Base-by-base conservation (phyloP, 37 sponge, comb jelly and placozoan species). In the Eunapius fragilis region DNA sequence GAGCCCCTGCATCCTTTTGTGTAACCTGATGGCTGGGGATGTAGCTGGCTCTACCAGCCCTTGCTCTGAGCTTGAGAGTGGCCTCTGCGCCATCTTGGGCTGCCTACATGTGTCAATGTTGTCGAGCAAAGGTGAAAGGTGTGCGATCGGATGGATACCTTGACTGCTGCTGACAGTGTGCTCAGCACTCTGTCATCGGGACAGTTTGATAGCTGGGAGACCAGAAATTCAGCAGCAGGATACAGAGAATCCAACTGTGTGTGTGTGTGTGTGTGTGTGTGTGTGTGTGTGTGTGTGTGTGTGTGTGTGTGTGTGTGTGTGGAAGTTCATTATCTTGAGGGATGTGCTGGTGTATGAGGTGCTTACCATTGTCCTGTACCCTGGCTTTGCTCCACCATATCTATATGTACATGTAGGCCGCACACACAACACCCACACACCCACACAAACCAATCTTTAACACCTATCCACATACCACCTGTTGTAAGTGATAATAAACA, bases 41-140 rank as follows among this genome's bases (percentile, higher is more conserved):
- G 49, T 96, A 89, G 82, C 94, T 93, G 28, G 97, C 94, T 50
- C 97, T 35, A 25, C 97, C 97, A 22, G 97, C 92, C 48, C 70
- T 83, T 25, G 97, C 97, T n/a, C 47, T 32, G 94, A 96, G 94
- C 13, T 48, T 27, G 19, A 25, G 41, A 14, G 97, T 96, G 19
- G 78, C 83, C 68, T 74, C 37, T 0, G 94, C 91, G 9, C 97
- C 97, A 19, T 36, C 50, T 34, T 78, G 47, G 33, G 92, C 87
- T 30, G 89, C 94, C 94, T 94, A 49, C 25, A 85, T 35, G 27
- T 3, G 50, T 36, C 26, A 35, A 30, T 26, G 31, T 47, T 68
- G 80, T n/a, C n/a, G n/a, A n/a, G n/a, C n/a, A n/a, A n/a, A n/a
- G n/a, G n/a, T n/a, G n/a, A n/a, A n/a, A n/a, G n/a, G n/a, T n/a